Evolutionary conservation across 2,797 vertebrate genomes (phyloP).

Genomic region (Xiphorhynchus erythropygius): DNA sequence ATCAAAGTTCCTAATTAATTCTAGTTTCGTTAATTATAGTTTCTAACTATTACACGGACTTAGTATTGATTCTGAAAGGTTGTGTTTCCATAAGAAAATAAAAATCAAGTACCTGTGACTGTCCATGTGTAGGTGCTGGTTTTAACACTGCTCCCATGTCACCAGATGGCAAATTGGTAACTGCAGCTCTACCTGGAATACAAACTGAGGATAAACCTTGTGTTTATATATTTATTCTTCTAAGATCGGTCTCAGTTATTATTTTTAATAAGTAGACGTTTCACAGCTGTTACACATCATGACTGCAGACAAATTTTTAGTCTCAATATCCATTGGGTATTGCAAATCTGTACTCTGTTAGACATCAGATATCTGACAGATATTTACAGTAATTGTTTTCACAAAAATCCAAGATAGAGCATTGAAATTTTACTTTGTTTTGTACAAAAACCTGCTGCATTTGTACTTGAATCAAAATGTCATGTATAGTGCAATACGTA

Average conservation of each 20-base stretch:
- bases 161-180: constrained; percentile 56
- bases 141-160: constrained; percentile 57
- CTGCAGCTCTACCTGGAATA: constrained; percentile 67
- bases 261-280: background rate
- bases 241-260: background rate
- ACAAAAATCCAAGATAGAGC: background rate
- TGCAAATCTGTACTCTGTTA: background rate
- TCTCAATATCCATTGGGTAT: background rate
- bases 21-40: background rate
- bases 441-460: background rate
- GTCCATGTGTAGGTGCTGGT: constrained; percentile 56
- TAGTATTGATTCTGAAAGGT: background rate
- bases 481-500: background rate
- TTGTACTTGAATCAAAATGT: background rate
- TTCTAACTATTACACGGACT: background rate
- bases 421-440: background rate
- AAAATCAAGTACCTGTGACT: constrained; percentile 60
- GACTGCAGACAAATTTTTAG: background rate
- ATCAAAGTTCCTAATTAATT: background rate
- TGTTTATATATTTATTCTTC: constrained; percentile 27
- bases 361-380: background rate
- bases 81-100: background rate
- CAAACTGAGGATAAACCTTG: constrained; percentile 63
- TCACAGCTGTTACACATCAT: background rate
- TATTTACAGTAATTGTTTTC: background rate